Evolutionary conservation across 2,113 vertebrate genomes (phyloP).

Genomic region (Mustelus asterias): DNA sequence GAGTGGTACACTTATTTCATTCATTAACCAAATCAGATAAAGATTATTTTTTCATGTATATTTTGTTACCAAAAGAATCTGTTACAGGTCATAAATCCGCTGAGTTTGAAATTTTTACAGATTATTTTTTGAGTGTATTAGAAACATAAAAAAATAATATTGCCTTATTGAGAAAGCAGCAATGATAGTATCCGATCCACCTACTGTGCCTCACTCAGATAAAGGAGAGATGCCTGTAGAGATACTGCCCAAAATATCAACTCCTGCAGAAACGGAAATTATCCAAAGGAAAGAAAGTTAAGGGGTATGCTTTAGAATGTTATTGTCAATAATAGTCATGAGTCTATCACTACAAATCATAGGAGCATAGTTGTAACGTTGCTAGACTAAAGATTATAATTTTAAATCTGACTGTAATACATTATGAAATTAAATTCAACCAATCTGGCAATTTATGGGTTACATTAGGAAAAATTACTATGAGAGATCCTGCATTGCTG

Average conservation of each 20-base stretch:
- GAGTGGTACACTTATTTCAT: neutral
- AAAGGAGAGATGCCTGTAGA: neutral
- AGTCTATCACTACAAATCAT: neutral
- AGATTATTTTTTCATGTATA: neutral
- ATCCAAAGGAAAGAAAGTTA: neutral
- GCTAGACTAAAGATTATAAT: too few relatives aligned
- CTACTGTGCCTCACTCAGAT: neutral
- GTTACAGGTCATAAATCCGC: neutral
- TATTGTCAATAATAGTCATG: neutral
- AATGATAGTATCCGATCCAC: neutral
- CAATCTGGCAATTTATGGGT: neutral
- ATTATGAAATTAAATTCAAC: neutral
- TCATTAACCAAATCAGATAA: neutral
- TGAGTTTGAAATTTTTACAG: constrained; percentile 30
- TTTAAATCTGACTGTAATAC: neutral
- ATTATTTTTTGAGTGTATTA: constrained; percentile 1
- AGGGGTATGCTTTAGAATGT: neutral
- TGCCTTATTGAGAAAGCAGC: constrained; percentile 8
- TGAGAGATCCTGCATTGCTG: neutral
- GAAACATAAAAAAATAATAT: constrained; percentile 16
- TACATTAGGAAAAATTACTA: neutral
- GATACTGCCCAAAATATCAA: neutral
- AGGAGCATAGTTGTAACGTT: neutral
- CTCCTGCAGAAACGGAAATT: neutral
- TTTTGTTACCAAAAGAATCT: constrained; percentile 13